Evolutionary conservation across 2,888 invertebrate species (phyloP), one percentile per base, ranked within the genome.

Genomic region (Dynastes maya): DNA sequence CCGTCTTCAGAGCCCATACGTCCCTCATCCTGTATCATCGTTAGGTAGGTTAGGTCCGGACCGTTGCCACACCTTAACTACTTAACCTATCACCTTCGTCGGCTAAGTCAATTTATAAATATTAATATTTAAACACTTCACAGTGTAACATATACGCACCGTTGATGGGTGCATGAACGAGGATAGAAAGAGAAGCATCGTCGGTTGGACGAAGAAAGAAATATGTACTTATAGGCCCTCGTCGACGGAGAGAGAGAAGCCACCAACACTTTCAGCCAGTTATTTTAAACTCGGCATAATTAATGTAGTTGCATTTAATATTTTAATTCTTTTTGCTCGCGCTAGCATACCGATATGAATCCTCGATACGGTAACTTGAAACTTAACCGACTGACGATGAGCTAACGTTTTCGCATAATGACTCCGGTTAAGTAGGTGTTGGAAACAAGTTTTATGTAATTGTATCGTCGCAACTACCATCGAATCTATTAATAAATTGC

Each of bases 31-130:
- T 45, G 61, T 11, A 49, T n/a, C 63, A 27, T 49, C 63, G 79
- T 79, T 78, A 77, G 82, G 81, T 80, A 82, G 82, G 83, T 82
- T 82, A 83, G 83, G 84, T 85, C 84, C 83, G 82, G 82, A 83
- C 79, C 77, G 80, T 83, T 81, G 84, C 87, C 87, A 87, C 87
- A 87, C 87, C 87, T 87, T 84, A 82, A 81, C 86, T 87, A 86
- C 85, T 87, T 87, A 87, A 87, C 87, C 87, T 87, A 87, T 87
- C 87, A 87, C 87, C 87, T 87, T 83, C 83, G 81, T 82, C 83
- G 84, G 86, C 86, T 86, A 86, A 87, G 87, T 87, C 86, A 87
- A 87, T 87, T 87, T 87, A 87, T 87, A 87, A 87, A 87, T 87
- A 87, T 87, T 87, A 87, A 87, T 87, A 86, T 86, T 86, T 85